Conservation (phyloP, 2,888 invertebrate species). For the Argyresthia albistria region DNA sequence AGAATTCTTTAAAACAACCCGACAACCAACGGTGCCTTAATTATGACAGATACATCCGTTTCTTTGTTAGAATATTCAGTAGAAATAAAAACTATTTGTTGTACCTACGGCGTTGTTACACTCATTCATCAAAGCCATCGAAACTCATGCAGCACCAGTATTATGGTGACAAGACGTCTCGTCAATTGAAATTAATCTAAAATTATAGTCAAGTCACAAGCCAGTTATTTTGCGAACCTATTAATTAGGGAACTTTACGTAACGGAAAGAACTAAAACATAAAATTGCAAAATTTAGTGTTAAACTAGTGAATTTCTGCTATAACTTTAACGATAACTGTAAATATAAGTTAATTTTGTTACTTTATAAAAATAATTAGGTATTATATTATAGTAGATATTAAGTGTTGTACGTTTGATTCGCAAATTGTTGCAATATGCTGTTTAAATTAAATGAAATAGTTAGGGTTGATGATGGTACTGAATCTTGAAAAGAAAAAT, state of each 20-base stretch:
- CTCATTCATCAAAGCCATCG: neutral
- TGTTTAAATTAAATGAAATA: constrained; percentile 58
- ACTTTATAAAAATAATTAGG: constrained; percentile 69
- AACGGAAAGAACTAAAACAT: constrained; percentile 12
- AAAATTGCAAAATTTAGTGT: constrained; percentile 39
- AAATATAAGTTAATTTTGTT: constrained; percentile 73
- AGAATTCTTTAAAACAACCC: constrained; percentile 10
- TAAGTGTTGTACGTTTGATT: constrained; percentile 72
- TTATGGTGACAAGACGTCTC: constrained; percentile 12
- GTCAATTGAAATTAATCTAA: constrained; percentile 11
- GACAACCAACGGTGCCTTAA: constrained; percentile 64
- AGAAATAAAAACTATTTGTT: neutral
- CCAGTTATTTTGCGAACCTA: neutral
- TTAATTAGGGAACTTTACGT: constrained; percentile 8
- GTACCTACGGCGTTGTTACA: neutral
- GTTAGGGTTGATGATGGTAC: constrained; percentile 59
- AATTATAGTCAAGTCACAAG: neutral
- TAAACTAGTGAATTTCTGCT: constrained; percentile 67
- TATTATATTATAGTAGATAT: constrained; percentile 65
- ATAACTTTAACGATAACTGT: constrained; percentile 65
- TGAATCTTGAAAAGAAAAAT: constrained; percentile 44
- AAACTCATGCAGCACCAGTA: constrained; percentile 15
- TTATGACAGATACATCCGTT: constrained; percentile 11
- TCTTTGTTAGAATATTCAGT: neutral
- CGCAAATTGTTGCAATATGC: constrained; percentile 69